phyloP scores from a whole-genome alignment of 2,113 vertebrate species.

The Sapayoa aenigma region DNA sequence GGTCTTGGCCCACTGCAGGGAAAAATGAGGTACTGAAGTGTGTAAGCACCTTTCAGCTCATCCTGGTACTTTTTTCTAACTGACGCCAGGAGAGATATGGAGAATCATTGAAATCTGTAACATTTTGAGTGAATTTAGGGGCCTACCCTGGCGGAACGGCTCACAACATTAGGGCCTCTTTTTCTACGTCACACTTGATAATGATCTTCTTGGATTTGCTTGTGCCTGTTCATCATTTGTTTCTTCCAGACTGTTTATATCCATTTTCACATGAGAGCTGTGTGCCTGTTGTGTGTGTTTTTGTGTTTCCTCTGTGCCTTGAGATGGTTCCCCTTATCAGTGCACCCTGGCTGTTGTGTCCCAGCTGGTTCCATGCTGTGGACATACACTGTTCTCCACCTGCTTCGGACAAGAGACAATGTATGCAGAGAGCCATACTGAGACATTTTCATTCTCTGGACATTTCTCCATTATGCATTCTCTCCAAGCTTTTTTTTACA shows the following conservation, averaged over 20 bases:
- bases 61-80: not conserved
- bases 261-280: not conserved
- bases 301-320: not conserved
- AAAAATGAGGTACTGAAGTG: not conserved
- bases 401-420: not conserved
- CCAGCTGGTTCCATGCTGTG: not conserved
- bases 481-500: not conserved
- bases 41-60: not conserved
- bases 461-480: not conserved
- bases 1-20: not conserved
- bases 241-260: not conserved
- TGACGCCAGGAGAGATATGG: not conserved
- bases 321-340: not conserved
- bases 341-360: not conserved
- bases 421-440: not conserved
- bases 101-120: not conserved
- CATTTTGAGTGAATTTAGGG: not conserved
- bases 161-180: not conserved
- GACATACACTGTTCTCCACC: not conserved
- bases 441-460: not conserved
- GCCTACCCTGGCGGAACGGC: not conserved
- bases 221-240: not conserved
- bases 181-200: not conserved
- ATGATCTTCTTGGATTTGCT: not conserved
- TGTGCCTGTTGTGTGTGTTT: not conserved